Evolutionary conservation across 2,888 invertebrate species (phyloP).

Genomic region (Megalurothrips usitatus): DNA sequence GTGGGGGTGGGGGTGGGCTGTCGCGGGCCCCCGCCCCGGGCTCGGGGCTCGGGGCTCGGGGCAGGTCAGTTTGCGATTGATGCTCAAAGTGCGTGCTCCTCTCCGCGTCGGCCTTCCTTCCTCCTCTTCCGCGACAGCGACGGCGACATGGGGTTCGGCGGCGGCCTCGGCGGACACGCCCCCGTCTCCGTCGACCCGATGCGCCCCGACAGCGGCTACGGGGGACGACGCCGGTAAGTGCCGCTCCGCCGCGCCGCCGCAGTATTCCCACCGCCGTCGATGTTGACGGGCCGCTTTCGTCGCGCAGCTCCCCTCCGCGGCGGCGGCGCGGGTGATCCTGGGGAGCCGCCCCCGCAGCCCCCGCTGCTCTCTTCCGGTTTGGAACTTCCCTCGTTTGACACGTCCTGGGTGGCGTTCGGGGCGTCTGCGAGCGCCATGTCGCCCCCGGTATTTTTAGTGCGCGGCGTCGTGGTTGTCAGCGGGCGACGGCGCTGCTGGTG

Average conservation of each 20-base stretch:
- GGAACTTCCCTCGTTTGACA: not conserved
- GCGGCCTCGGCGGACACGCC: not conserved
- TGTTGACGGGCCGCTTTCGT: not conserved
- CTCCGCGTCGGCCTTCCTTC: not conserved
- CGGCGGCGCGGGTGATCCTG: too few relatives aligned
- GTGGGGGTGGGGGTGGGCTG: not conserved
- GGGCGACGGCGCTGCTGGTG: too few relatives aligned
- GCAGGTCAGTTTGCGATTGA: constrained; percentile 9
- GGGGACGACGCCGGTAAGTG: not conserved
- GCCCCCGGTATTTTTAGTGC: too few relatives aligned
- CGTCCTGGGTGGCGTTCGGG: too few relatives aligned
- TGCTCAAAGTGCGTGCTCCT: not conserved
- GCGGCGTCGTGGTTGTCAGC: too few relatives aligned
- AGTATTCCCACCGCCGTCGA: too few relatives aligned
- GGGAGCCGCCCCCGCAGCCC: too few relatives aligned
- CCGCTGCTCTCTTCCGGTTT: constrained; percentile 30
- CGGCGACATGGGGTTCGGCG: constrained; percentile 1
- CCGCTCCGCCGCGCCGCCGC: too few relatives aligned
- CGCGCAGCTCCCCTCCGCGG: constrained; percentile 21
- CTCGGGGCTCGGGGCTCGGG: not conserved
- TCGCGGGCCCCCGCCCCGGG: not conserved
- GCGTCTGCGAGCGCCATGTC: too few relatives aligned
- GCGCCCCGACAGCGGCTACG: not conserved
- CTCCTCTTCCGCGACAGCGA: not conserved
- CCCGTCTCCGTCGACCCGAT: not conserved